Evolutionary conservation across 2,113 vertebrate species (phyloP), one percentile per base, ranked within the genome.

Genomic region (Eleginops maclovinus): DNA sequence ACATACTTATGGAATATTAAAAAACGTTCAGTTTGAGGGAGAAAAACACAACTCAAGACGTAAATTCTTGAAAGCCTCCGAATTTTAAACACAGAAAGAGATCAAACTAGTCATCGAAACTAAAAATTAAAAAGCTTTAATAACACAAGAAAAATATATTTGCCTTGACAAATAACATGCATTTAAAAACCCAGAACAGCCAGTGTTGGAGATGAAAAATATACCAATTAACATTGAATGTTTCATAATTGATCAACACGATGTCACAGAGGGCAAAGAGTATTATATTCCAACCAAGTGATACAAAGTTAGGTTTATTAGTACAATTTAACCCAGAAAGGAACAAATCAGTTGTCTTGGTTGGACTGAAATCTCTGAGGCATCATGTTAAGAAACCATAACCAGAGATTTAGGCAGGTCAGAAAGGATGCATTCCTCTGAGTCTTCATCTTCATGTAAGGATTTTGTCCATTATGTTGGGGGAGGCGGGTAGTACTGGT

Each of bases 401-500:
- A 75, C 60, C 14, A 62, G 50, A 79, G 66, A 58, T 58, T 19
- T 66, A 72, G 70, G 82, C 77, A 87, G 79, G 82, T 84, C 62
- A 72, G 78, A 82, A 80, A 58, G 80, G 84, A 91, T 75, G 80
- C 41, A 74, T 88, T 70, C 36, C 75, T 77, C 55, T 22, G 28
- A 80, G 72, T 72, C 64, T 83, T 81, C 46, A 63, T 91, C 89
- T 90, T 72, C 92, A 84, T 63, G 81, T 51, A 26, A 84, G 89
- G 68, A 64, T 55, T 76, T 44, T 69, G 7, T 80, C 82, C 22
- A 94, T 99, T 96, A 99, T 85, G 97, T 98, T 0, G 97, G 95
- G 80, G 97, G 96, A 43, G 97, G 96, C 1, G 97, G 97, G 79
- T 99, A 99, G 96, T 99, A 99, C 88, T 99, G 98, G 92, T 97